Evolutionary conservation across 2,797 vertebrate species (phyloP), one percentile per base, ranked within the genome.

Genomic region (Phoxinus dragarum): DNA sequence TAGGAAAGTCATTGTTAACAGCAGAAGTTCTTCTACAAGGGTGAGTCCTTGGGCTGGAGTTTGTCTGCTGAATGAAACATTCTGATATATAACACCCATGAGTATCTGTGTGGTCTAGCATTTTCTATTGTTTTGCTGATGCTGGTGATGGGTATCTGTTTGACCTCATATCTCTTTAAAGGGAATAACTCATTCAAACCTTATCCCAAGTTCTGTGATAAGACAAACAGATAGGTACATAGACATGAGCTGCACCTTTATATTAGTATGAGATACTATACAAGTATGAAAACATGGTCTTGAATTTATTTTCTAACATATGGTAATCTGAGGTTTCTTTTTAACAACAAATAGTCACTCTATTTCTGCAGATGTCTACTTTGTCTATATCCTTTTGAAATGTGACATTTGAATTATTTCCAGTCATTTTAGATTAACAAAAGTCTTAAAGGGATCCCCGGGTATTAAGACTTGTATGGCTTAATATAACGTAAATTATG

Each of bases 151-250:
- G 74, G 69, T 17, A 81, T 86, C 86, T 71, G 1, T 91, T 86
- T 89, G 91, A 90, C 92, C 88, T 88, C 72, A 38, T 66, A 21
- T 83, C 4, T 73, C 72, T 91, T 76, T 66, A 81, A 81, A 86
- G 44, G 69, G 11, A 40, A 36, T 52, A 31, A 75, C 56, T 73
- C 4, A 10, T 64, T 81, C 34, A 72, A 40, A 19, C 34, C 31
- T 56, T 36, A 27, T 81, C 34, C 66, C 66, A 69, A 69, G 23
- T 71, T 69, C 49, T 71, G 23, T 19, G 49, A 54, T 56, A 31
- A 81, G 47, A 71, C 64, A 38, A 68, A 68, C 5, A 38, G 1
- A 52, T 69, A 52, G 3, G 19, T 36, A 52, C 36, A 77, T 27
- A 23, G 17, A 66, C 59, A 66, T 80, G 27, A 47, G 59, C n/a